Percentiles rank a stretch among this genome's conserved stretches.
These are phyloP conservation scores for Erythrolamprus reginae DNA, from an alignment of 2,113 vertebrate species.

Conservation along the genomic window DNA sequence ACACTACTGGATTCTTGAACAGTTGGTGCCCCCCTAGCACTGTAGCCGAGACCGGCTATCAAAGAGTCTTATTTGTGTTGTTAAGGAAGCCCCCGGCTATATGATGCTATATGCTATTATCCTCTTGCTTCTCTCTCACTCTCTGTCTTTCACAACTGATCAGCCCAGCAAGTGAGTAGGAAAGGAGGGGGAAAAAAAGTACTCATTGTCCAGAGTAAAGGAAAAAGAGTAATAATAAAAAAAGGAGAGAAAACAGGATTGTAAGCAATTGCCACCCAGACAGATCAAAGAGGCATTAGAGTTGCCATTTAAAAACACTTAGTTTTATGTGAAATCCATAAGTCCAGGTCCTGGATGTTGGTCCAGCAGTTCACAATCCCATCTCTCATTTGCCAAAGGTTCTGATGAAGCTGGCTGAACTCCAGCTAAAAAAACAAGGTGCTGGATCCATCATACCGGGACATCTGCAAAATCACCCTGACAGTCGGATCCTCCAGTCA, in stretches of 20 bases:
- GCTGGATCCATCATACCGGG: constrained; percentile 42
- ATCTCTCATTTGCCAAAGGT: constrained; percentile 47
- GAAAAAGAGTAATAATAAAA: constrained; percentile 29
- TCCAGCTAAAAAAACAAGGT: constrained; percentile 62
- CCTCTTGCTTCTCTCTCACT: constrained; percentile 40
- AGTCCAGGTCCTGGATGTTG: constrained; percentile 7
- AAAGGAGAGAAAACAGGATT: constrained; percentile 41
- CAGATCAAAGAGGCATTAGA: constrained; percentile 40
- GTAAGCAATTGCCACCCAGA: constrained; percentile 42
- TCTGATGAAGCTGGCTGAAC: constrained; percentile 51
- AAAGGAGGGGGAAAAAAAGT: constrained; percentile 17
- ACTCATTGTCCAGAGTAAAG: constrained; percentile 46
- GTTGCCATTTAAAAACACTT: constrained; percentile 43
- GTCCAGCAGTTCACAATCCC: constrained; percentile 44
- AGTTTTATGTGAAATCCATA: constrained; percentile 33
- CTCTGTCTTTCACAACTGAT: constrained; percentile 25
- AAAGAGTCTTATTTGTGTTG: constrained; percentile 29
- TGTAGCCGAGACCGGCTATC: constrained; percentile 37
- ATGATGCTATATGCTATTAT: constrained; percentile 54
- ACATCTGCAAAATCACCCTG: constrained; percentile 44
- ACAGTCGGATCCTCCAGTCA: constrained; percentile 35
- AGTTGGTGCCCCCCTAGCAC: constrained; percentile 33
- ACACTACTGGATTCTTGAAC: constrained; percentile 29
- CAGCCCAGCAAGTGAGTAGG: neutral
- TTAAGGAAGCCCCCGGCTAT: constrained; percentile 44